A percentile compares a stretch with the other conserved stretches of the same genome.
These are phyloP conservation scores for Pseudomyrmex flavicornis DNA, from an alignment of 1,140 invertebrate genomes.

Conservation along the genomic window DNA sequence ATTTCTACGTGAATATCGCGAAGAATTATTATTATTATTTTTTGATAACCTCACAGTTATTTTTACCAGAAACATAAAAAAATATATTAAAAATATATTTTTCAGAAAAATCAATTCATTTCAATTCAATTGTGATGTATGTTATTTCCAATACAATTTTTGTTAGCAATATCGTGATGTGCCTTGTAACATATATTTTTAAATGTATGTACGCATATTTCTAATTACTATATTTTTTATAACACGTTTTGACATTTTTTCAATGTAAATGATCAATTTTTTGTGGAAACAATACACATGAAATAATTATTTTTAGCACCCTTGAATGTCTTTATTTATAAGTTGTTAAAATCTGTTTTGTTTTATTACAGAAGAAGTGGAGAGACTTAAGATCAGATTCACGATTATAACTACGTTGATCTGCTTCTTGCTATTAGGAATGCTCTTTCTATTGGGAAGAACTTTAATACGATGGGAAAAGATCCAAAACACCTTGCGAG, in stretches of 20 bases:
- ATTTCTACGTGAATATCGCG: constrained; percentile 19
- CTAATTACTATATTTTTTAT: background rate
- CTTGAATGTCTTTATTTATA: background rate
- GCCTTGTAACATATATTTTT: too few relatives aligned
- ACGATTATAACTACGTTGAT: constrained; percentile 70
- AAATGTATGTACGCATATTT: too few relatives aligned
- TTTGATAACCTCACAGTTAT: background rate
- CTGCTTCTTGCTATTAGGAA: constrained; percentile 67
- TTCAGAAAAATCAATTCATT: background rate
- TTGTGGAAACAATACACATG: background rate
- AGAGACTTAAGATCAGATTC: constrained; percentile 68
- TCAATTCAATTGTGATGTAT: background rate
- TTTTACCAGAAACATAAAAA: too few relatives aligned
- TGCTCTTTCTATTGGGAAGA: constrained; percentile 63
- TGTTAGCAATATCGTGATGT: background rate
- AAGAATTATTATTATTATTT: background rate
- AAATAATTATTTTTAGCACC: background rate
- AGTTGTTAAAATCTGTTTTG: background rate
- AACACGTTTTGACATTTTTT: constrained; percentile 12
- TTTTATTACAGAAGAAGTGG: constrained; percentile 72
- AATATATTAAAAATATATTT: too few relatives aligned
- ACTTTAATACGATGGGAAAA: constrained; percentile 73
- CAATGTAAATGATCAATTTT: background rate
- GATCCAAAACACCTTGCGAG: constrained; percentile 64
- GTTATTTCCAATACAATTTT: background rate